phyloP scores from a whole-genome alignment of 53 echinoderm and acorn worm genomes.

The Hippasteria phrygiana region DNA sequence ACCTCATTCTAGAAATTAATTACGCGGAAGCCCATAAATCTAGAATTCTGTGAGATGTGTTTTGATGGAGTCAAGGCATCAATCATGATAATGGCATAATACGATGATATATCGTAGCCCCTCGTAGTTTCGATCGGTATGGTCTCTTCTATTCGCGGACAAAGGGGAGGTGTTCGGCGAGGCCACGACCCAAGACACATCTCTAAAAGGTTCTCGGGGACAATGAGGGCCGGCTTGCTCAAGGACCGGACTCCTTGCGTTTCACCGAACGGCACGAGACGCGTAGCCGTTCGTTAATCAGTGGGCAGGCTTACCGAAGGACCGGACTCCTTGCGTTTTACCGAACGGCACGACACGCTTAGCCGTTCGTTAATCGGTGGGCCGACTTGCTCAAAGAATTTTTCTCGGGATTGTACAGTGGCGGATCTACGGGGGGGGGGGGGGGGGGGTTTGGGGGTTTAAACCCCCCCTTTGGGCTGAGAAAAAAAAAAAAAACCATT shows the following conservation, averaged over 20 bases:
- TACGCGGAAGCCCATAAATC: slow-evolving; percentile 34
- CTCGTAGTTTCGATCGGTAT: not conserved
- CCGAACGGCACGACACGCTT: not conserved
- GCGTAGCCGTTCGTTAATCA: too few species aligned
- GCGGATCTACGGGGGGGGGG: too few species aligned
- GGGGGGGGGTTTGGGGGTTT: too few species aligned
- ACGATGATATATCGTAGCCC: slow-evolving; percentile 1
- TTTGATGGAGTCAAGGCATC: slow-evolving; percentile 16
- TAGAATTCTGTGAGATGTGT: not conserved
- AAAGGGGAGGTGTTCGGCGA: slow-evolving; percentile 15
- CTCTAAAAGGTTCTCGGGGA: not conserved
- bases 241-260: not conserved
- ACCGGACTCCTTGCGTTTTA: not conserved
- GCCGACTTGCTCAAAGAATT: not conserved
- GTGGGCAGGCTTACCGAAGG: not conserved
- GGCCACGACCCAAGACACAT: not conserved
- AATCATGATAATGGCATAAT: slow-evolving; percentile 49
- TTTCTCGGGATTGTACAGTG: too few species aligned
- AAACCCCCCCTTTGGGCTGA: too few species aligned
- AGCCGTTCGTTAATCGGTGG: too few species aligned
- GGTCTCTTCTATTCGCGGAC: not conserved
- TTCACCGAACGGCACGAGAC: not conserved
- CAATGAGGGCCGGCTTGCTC: not conserved
- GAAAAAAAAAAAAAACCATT: too few species aligned
- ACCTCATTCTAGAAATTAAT: slow-evolving; percentile 1